phyloP scores from a whole-genome alignment of 2,113 vertebrate species.

The Romanogobio albipinnatus region DNA sequence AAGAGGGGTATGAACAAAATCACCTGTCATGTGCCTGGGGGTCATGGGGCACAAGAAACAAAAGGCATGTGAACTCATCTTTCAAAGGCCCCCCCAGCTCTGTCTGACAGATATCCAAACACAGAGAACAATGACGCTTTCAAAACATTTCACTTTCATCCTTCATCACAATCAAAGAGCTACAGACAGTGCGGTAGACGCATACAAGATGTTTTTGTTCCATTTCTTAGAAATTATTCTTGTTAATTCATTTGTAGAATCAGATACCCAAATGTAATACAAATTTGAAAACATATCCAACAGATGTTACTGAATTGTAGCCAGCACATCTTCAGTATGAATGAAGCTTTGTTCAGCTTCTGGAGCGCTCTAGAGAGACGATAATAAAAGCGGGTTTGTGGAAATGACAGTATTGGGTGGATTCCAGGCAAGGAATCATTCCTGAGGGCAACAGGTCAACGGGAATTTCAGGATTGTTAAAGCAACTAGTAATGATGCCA shows the following conservation, averaged over 20 bases:
- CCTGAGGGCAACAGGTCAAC: slow-evolving; percentile 57
- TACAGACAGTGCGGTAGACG: neutral
- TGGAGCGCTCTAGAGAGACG: slow-evolving; percentile 2
- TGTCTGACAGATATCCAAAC: slow-evolving; percentile 57
- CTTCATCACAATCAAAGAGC: slow-evolving; percentile 48
- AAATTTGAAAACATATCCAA: neutral
- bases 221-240: neutral
- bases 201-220: neutral
- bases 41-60: slow-evolving; percentile 68
- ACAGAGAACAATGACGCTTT: slow-evolving; percentile 70
- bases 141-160: slow-evolving; percentile 67
- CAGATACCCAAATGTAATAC: neutral
- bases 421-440: slow-evolving; percentile 58
- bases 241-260: neutral
- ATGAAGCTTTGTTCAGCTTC: neutral
- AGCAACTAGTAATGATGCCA: slow-evolving; percentile 66
- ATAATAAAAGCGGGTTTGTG: slow-evolving; percentile 34
- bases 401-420: slow-evolving; percentile 63
- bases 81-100: slow-evolving; percentile 52
- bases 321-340: slow-evolving; percentile 11
- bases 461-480: slow-evolving; percentile 68
- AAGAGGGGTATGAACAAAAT: slow-evolving; percentile 61
- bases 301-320: slow-evolving; percentile 4
- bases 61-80: slow-evolving; percentile 67
- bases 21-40: slow-evolving; percentile 64